Evolutionary conservation across 2,888 invertebrate genomes (phyloP).

Genomic region (Agrochola lota): DNA sequence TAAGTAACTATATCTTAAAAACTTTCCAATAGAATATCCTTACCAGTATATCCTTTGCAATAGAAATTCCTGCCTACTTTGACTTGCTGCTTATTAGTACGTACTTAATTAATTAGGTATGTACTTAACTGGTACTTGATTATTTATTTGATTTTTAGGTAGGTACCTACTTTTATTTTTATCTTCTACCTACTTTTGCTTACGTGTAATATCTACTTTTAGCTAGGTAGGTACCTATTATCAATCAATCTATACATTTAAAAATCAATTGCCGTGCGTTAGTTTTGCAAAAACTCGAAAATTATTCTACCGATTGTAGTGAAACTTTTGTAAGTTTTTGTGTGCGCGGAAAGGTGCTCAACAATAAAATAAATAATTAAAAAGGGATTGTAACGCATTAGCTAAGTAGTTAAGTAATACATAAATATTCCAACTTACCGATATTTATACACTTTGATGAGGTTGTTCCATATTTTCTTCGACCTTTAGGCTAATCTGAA

Average conservation of each 20-base stretch:
- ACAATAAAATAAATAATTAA: no score
- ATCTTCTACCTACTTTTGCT: neutral
- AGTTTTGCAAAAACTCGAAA: no score
- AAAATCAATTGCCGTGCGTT: no score
- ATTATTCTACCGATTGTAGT: no score
- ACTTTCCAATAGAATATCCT: no score
- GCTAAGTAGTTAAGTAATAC: neutral
- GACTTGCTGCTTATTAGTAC: neutral
- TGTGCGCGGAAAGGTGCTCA: no score
- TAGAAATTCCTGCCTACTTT: neutral
- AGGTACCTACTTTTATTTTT: neutral
- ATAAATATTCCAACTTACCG: neutral
- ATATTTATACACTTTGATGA: neutral
- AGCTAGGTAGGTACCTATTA: neutral
- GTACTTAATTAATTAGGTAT: neutral
- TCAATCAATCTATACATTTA: no score
- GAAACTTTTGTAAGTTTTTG: no score
- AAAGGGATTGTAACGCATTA: no score
- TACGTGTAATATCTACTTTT: neutral
- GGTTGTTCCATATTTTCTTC: neutral
- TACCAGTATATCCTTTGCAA: no score
- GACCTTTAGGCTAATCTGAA: no score
- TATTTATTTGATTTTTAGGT: neutral
- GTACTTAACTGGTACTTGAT: neutral
- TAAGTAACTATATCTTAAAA: constrained; percentile 36